These are phyloP conservation scores for Megaptera novaeangliae DNA, from an alignment of 2,113 vertebrate species.

Conservation along the genomic window DNA sequence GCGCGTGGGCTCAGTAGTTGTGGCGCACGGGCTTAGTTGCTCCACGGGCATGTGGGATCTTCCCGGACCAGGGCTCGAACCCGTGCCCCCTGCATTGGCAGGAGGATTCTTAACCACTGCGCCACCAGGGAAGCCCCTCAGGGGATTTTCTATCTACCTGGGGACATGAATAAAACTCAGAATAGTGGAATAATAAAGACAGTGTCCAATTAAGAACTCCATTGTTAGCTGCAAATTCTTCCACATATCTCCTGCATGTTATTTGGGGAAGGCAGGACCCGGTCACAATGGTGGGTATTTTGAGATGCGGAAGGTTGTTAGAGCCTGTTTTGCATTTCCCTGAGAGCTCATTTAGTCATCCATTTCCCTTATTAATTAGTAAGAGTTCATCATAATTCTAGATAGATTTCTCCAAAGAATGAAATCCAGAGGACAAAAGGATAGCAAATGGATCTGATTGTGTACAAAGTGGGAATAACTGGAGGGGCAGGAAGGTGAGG, in stretches of 20 bases:
- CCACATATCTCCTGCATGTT: neutral
- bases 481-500: neutral
- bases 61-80: too few species aligned
- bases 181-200: neutral
- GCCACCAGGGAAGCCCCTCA: too few species aligned
- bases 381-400: neutral
- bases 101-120: too few species aligned
- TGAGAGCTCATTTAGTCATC: neutral
- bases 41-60: too few species aligned
- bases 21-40: too few species aligned
- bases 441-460: neutral
- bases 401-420: neutral
- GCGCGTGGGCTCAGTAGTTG: too few species aligned
- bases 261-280: neutral
- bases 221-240: neutral
- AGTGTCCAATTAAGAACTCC: fast-evolving
- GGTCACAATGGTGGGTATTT: neutral
- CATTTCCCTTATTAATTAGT: neutral
- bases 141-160: neutral
- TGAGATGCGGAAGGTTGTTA: neutral
- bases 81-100: too few species aligned
- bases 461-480: neutral
- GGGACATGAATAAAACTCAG: neutral
- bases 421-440: neutral
- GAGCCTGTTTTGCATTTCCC: neutral